Evolutionary conservation across 2,797 vertebrate genomes (phyloP).

Genomic region (Enteromius viviparus): DNA sequence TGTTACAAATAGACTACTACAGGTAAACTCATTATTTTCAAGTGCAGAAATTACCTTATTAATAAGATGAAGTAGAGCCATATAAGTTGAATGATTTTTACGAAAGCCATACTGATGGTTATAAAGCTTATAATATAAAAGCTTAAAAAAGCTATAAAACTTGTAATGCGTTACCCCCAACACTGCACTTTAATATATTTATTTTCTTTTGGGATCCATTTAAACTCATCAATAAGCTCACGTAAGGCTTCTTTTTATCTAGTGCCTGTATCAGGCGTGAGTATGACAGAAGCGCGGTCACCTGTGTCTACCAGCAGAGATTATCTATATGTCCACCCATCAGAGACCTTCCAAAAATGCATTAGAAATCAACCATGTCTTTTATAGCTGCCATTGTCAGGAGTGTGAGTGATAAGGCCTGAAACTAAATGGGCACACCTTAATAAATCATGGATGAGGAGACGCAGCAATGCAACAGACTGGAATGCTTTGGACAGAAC

Average conservation of each 20-base stretch:
- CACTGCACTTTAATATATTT: too few relatives aligned
- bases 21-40: too few relatives aligned
- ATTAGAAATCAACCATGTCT: constrained; percentile 56
- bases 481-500: constrained; percentile 60
- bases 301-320: neutral
- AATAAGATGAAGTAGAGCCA: too few relatives aligned
- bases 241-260: neutral
- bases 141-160: too few relatives aligned
- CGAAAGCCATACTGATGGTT: too few relatives aligned
- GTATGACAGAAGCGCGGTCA: constrained; percentile 3
- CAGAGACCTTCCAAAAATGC: constrained; percentile 5
- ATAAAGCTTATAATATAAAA: too few relatives aligned
- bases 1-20: too few relatives aligned
- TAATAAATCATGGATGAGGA: constrained; percentile 72
- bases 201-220: neutral
- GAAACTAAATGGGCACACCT: constrained; percentile 69
- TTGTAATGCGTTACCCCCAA: too few relatives aligned
- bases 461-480: constrained; percentile 44
- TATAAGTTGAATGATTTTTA: too few relatives aligned
- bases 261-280: neutral
- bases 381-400: constrained; percentile 71
- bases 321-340: constrained; percentile 2
- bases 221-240: neutral
- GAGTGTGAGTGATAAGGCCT: constrained; percentile 73
- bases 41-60: too few relatives aligned